Evolutionary conservation across 2,888 invertebrate genomes (phyloP), one percentile per base, ranked within the genome.

Genomic region (Xestia ashworthii): DNA sequence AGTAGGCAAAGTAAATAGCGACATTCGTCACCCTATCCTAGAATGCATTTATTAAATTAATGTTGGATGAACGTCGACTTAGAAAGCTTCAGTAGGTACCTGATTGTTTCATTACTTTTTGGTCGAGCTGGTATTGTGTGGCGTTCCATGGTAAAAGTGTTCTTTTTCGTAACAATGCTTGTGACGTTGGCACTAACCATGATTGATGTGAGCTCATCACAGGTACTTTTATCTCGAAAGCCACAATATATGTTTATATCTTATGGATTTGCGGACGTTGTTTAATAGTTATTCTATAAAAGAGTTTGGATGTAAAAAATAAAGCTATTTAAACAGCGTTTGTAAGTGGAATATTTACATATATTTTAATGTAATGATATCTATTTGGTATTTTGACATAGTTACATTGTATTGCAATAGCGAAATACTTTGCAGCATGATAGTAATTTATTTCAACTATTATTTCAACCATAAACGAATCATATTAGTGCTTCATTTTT

Each of bases 11-110:
- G 73, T 72, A 75, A 73, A 78, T 83, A 85, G 81, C 71, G 69
- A 69, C 71, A 72, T 82, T 88, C 53, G 84, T 88, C 80, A 80
- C 75, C 78, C 74, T 80, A 71, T 87, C 81, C 74, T 90, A 89
- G 89, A 90, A 90, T 90, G 91, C 82, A 80, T 86, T 88, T 84
- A 84, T 82, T 80, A 82, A 77, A 71, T 74, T 86, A 62, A 68
- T 72, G 74, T 76, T 83, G 71, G 19, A 82, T 88, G 86, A 81
- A 77, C 68, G 64, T 67, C 76, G 41, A 74, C 25, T 74, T 89
- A 89, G 85, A 87, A 85, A 88, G 92, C 90, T 90, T 90, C 77
- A 87, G 90, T 93, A 93, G 93, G 94, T 95, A 95, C 95, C 94
- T 95, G 95, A 94, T 91, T 95, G 94, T 94, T 94, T 94, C 95